Base-by-base conservation (phyloP, 2,113 vertebrate species). In the Chloropsis hardwickii region DNA sequence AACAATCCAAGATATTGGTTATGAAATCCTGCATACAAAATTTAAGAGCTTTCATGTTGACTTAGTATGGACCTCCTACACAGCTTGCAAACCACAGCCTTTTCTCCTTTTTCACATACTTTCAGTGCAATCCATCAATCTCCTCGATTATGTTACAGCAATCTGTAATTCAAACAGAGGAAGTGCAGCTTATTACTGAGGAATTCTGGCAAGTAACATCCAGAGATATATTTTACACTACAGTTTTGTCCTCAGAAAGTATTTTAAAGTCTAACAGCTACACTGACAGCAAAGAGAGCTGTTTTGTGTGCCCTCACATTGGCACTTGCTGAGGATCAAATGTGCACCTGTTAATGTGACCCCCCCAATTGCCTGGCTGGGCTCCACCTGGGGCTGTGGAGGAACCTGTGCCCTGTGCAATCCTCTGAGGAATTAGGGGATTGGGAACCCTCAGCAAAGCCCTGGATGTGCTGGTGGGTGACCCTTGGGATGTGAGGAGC, bases 11-110 rank as follows among this genome's bases (percentile, higher is more conserved):
- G 35, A 69, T 35, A 45, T 45, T 76, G 37, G 23, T 79, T 84
- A 71, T 45, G 35, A 94, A 90, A 88, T 23, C 76, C 77, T 82
- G 27, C 0, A 0, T 76, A 92, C 45, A 87, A 91, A 92, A 84
- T 47, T 44, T 51, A 86, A 82, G 25, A 76, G 4, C 9, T 80
- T 66, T 62, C 44, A n/a, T 23, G 28, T 27, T 73, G 78, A 88
- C 56, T 82, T 92, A 80, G 48, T 47, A 17, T 40, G 42, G 66
- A 87, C 57, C 71, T 92, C 74, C 91, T 87, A 88, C 60, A 62
- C 8, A 74, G 77, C 29, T 47, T 77, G 37, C 25, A 65, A 95
- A 88, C 70, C 33, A 73, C 47, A 45, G 48, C 10, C 7, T 60
- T 66, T 76, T 88, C 51, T 61, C 7, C 28, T 66, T 70, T 86